These are phyloP conservation scores for Aelia acuminata DNA, from an alignment of 2,888 invertebrate genomes.

Conservation along the genomic window DNA sequence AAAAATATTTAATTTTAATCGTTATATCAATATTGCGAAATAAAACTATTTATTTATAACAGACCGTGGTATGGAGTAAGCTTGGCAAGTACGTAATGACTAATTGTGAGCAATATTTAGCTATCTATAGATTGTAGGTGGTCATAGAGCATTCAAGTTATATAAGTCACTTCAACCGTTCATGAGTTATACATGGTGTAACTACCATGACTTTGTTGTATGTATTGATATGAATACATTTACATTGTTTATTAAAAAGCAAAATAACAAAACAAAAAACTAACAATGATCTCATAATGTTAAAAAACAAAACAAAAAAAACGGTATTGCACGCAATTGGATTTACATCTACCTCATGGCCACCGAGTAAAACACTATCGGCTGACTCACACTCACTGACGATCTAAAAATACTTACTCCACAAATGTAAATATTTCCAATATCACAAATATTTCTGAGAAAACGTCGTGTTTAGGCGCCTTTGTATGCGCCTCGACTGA, in stretches of 20 bases:
- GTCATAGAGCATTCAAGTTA: background rate
- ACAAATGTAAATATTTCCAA: background rate
- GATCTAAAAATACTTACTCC: conserved; percentile 12
- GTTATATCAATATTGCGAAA: no score
- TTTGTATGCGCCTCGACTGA: background rate
- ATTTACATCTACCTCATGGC: background rate
- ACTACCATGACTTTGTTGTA: no score
- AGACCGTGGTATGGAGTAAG: background rate
- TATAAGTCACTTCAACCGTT: no score
- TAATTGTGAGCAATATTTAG: background rate
- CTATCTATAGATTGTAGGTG: background rate
- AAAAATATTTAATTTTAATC: no score
- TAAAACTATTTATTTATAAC: no score
- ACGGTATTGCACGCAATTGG: background rate
- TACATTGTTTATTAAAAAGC: no score
- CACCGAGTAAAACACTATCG: background rate
- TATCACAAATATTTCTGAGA: background rate
- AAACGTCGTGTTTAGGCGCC: background rate
- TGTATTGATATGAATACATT: no score
- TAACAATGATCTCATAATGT: no score
- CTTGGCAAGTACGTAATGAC: background rate
- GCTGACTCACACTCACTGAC: background rate
- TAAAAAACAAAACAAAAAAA: no score
- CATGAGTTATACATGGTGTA: no score
- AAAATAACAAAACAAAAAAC: no score